Percentiles rank a stretch among this genome's conserved stretches.
These are phyloP conservation scores for Dasyornis broadbenti DNA, from an alignment of 2,113 vertebrate species.

Conservation along the genomic window DNA sequence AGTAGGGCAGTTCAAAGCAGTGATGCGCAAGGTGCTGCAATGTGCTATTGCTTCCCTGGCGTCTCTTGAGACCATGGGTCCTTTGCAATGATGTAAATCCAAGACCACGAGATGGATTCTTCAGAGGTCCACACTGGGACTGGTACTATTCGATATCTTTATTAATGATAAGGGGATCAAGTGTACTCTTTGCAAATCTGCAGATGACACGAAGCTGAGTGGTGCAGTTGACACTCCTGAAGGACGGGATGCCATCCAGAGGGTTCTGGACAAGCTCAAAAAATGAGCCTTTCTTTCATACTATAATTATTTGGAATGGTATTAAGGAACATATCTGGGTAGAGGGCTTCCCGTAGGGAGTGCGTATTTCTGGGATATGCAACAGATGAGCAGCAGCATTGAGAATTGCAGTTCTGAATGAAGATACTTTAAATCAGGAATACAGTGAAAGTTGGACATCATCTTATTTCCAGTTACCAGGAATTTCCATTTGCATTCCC, in stretches of 20 bases:
- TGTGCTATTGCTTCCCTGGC: not conserved
- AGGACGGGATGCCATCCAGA: not conserved
- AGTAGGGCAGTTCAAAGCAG: fast-evolving
- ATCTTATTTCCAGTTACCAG: not conserved
- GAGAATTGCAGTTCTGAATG: not conserved
- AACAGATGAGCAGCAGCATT: not conserved
- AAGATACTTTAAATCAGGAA: not conserved
- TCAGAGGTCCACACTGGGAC: not conserved
- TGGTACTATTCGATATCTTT: not conserved
- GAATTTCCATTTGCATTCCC: not conserved
- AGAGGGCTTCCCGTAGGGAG: not conserved
- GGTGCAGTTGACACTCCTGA: not conserved
- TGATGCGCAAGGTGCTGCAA: not conserved
- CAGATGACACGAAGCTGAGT: not conserved
- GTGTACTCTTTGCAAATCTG: not conserved
- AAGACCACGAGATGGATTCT: not conserved
- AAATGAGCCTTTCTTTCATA: not conserved
- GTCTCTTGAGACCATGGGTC: not conserved
- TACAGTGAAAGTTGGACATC: not conserved
- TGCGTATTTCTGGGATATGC: not conserved
- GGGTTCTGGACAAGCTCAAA: fast-evolving
- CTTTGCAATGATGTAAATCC: not conserved
- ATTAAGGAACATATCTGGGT: not conserved
- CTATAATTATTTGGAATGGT: not conserved
- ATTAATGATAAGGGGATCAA: not conserved